Evolutionary conservation across 2,888 invertebrate species (phyloP), one percentile per base, ranked within the genome.

Genomic region (Omphaloscelis lunosa): DNA sequence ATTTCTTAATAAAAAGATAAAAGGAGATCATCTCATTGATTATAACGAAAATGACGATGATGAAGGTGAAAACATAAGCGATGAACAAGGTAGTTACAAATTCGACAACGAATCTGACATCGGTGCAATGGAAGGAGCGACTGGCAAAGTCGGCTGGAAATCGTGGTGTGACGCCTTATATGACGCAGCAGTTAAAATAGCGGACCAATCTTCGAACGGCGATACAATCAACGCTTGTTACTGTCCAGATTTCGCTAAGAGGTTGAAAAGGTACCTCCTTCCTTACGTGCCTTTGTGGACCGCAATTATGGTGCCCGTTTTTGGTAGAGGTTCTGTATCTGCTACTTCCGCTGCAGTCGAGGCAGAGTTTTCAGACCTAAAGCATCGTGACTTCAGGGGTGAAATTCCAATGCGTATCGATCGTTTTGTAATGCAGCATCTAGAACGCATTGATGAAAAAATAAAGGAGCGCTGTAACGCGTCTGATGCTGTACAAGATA

Each of bases 211-310:
- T 15, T 69, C 69, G 2, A 17, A 63, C 11, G 63, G 69, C 12
- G 69, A 67, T 15, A 74, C 51, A 5, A 74, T 74, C 27, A 67
- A 67, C 29, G 61, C 61, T 5, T 74, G 67, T 39, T 74, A 51
- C 27, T 51, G 9, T 15, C 11, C 67, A 8, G 51, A 67, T 51
- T 74, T 74, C 3, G 67, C 67, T n/a, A n/a, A 74, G 45, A 58
- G 63, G 7, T 62, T 75, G 34, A 34, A 34, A 34, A 34, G 34
- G 34, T 34, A 34, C 34, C 34, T 34, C 34, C 34, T 34, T 34
- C 34, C 4, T 34, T 34, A 34, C 34, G 34, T 34, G 34, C 34
- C 34, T 34, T 34, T 34, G 34, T 34, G 34, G 34, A 34, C 5
- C 34, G 34, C 34, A 34, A 34, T 34, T 34, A 34, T 34, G 4